Base-by-base conservation (phyloP, 1,140 invertebrate genomes). In the Sarcophaga bullata region DNA sequence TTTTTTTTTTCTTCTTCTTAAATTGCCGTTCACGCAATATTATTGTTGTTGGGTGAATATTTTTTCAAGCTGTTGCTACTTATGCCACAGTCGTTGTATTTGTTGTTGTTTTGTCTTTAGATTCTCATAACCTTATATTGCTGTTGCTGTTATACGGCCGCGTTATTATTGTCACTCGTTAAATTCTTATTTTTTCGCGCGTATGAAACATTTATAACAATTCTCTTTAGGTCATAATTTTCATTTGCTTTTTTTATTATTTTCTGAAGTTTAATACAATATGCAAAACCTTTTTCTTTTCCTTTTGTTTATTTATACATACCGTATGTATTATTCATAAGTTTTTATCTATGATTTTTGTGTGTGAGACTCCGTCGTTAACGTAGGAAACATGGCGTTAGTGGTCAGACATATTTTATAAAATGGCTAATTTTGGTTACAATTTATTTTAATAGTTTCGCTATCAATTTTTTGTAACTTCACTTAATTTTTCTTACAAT, bases 21-120 rank as follows among this genome's bases (percentile, higher is more conserved):
- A 58, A n/a, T 58, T 58, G 54, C 54, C 62, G 17, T 25, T 19
- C 62, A 68, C 62, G 62, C 62, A 68, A 68, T 68, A 68, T 68
- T 15, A 7, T 68, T 68, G 62, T 68, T 68, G n/a, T 68, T 68
- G 62, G 62, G n/a, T 68, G 17, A 7, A n/a, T 25, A n/a, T 25
- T 8, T 8, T 68, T 19, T 68, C 17, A 9, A 68, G 62, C 62
- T 68, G 62, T 68, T 68, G 62, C 62, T 68, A 19, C 62, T 68
- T 17, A 7, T 8, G n/a, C 50, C 8, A 52, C 13, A 10, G 50
- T 52, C 19, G 17, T 68, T 68, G 2, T 68, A 25, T 9, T 68
- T 68, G n/a, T 68, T 19, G 62, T 68, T 68, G n/a, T 25, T 19
- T 68, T 68, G 9, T 0, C 13, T 3, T 7, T 19, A 68, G 19